Percentiles rank a stretch among this genome's conserved stretches.
These are phyloP conservation scores for Zaprionus davidi DNA, from an alignment of 1,140 invertebrate genomes.

Conservation along the genomic window DNA sequence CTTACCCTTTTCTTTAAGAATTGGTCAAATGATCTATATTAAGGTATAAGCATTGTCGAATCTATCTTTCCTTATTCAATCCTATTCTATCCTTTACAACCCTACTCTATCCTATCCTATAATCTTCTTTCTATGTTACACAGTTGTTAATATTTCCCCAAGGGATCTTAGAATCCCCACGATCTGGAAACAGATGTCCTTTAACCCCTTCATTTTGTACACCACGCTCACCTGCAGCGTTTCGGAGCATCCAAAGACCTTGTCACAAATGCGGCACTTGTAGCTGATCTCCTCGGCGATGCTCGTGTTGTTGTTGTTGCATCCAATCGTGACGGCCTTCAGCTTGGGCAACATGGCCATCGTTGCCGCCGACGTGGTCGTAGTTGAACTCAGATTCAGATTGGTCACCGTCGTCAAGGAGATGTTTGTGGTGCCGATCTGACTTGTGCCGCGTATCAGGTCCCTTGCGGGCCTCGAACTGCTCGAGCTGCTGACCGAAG, in stretches of 20 bases:
- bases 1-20: too few relatives aligned
- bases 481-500: slow-evolving; percentile 68
- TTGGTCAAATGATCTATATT: too few relatives aligned
- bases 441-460: slow-evolving; percentile 26
- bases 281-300: slow-evolving; percentile 74
- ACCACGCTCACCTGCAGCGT: slow-evolving; percentile 74
- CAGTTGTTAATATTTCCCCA: not conserved
- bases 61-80: too few relatives aligned
- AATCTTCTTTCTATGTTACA: too few relatives aligned
- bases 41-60: too few relatives aligned
- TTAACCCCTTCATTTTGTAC: not conserved
- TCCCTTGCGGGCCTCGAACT: slow-evolving; percentile 44
- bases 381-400: slow-evolving; percentile 52
- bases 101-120: too few relatives aligned
- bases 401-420: slow-evolving; percentile 73
- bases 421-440: slow-evolving; percentile 50
- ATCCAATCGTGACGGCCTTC: not conserved
- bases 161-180: not conserved
- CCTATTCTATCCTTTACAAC: too few relatives aligned
- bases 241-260: slow-evolving; percentile 81
- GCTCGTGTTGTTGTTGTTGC: slow-evolving; percentile 22
- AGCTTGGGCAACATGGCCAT: slow-evolving; percentile 32
- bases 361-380: slow-evolving; percentile 4
- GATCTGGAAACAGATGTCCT: not conserved
- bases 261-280: slow-evolving; percentile 81